A percentile compares a stretch with the other conserved stretches of the same genome.
Conservation (phyloP, 2,797 vertebrate species). For the Alcedo quadribrachys region DNA sequence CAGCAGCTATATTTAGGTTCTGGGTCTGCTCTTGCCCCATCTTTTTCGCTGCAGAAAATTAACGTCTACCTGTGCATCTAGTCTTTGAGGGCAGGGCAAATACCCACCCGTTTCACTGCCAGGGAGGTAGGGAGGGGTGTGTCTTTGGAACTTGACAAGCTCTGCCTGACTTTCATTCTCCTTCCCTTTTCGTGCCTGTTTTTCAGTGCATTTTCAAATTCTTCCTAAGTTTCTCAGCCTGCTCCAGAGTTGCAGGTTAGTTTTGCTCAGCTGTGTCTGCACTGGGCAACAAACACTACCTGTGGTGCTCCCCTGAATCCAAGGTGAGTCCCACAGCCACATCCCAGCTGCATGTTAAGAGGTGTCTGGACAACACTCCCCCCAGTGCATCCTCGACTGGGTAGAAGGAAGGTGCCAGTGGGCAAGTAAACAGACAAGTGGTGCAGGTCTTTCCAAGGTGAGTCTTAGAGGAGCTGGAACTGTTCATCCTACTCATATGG, state of each 20-base stretch:
- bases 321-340: neutral
- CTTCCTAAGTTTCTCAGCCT: neutral
- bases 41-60: constrained; percentile 27
- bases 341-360: neutral
- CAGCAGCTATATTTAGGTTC: constrained; percentile 68
- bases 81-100: neutral
- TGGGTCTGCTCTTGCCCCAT: constrained; percentile 30
- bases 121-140: neutral
- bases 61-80: neutral
- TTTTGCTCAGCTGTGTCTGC: neutral
- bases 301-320: neutral
- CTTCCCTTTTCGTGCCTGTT: neutral
- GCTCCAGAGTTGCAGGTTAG: neutral
- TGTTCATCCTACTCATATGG: neutral
- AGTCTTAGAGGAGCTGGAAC: neutral
- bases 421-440: neutral
- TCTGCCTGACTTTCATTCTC: neutral
- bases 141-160: neutral
- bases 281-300: neutral
- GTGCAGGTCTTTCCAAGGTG: neutral
- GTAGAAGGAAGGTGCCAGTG: neutral
- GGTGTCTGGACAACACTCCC: rapidly evolving
- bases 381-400: neutral
- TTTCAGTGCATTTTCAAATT: neutral
- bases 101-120: neutral